phyloP scores from a whole-genome alignment of 2,888 invertebrate species.

The Cynaeus angustus region DNA sequence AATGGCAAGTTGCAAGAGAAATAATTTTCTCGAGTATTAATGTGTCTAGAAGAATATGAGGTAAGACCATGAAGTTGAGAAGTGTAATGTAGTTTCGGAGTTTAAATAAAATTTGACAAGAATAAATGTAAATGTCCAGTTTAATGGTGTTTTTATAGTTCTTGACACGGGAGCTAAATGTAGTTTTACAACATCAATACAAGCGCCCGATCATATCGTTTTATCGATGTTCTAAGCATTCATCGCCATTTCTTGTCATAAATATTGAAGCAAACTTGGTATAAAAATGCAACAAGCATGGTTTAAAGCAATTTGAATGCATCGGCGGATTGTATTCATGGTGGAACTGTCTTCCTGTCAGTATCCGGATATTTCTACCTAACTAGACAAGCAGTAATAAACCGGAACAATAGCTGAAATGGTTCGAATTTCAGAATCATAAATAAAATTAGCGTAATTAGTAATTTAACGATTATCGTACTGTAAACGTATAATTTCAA shows the following conservation, averaged over 20 bases:
- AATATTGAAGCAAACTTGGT: background rate
- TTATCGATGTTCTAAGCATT: background rate
- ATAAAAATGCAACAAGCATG: no score
- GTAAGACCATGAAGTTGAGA: background rate
- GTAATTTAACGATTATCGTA: no score
- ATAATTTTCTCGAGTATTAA: background rate
- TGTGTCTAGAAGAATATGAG: background rate
- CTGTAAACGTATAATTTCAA: no score
- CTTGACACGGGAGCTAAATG: background rate
- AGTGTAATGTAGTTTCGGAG: constrained; percentile 1
- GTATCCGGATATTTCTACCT: no score
- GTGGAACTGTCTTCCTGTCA: no score
- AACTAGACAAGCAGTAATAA: no score
- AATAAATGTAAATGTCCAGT: background rate
- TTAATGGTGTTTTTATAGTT: no score
- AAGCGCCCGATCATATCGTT: background rate
- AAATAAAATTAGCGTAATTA: no score
- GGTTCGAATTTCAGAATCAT: no score
- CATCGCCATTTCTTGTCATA: background rate
- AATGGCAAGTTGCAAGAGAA: background rate
- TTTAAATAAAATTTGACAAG: background rate
- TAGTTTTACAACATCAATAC: background rate
- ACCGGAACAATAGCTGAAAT: no score
- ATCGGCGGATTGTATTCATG: no score
- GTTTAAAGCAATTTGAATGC: no score